phyloP scores from a whole-genome alignment of 2,113 vertebrate genomes.

The Apteryx mantelli region DNA sequence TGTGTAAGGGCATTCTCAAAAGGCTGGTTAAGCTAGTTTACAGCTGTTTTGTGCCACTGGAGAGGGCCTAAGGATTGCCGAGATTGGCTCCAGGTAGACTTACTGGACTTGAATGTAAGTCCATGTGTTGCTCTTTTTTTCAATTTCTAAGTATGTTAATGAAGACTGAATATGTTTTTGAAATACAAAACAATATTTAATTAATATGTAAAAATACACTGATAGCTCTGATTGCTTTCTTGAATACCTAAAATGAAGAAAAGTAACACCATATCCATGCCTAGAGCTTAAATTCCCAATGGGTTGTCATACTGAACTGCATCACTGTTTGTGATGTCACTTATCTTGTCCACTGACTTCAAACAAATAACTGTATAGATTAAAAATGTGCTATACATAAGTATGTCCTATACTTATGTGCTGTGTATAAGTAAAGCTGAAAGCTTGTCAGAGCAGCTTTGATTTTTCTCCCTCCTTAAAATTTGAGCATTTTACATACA shows the following conservation, averaged over 20 bases:
- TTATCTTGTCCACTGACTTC: background rate
- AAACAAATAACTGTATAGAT: background rate
- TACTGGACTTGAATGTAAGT: background rate
- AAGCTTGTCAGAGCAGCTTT: background rate
- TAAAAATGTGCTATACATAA: background rate
- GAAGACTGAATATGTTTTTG: background rate
- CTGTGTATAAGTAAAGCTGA: background rate
- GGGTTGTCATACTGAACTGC: background rate
- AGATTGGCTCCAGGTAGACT: background rate
- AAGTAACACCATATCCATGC: background rate
- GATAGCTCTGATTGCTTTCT: background rate
- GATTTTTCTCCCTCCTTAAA: background rate
- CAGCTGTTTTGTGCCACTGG: background rate
- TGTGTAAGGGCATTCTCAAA: slow-evolving; percentile 20
- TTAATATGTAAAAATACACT: background rate
- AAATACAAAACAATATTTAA: background rate
- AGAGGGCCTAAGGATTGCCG: background rate
- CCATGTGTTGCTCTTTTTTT: background rate
- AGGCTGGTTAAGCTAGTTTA: slow-evolving; percentile 23
- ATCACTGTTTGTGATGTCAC: background rate
- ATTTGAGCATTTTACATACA: background rate
- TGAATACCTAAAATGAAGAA: background rate
- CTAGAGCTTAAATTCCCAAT: background rate
- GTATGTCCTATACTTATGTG: background rate
- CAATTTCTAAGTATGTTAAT: background rate